Base-by-base conservation (phyloP, 2,797 vertebrate species). In the Notolabrus celidotus region DNA sequence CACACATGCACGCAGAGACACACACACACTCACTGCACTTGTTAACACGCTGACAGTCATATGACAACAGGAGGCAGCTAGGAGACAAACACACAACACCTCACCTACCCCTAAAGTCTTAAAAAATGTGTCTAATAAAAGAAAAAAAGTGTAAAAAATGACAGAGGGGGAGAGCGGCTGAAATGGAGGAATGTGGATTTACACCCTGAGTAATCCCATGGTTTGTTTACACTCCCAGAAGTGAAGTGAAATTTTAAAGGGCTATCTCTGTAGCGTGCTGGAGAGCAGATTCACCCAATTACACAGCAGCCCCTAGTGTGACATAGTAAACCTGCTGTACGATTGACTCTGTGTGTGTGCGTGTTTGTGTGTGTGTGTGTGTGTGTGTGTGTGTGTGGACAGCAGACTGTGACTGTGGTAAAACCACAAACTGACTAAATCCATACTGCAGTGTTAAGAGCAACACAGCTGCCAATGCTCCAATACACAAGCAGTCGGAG, bases 231-330 rank as follows among this genome's bases (percentile, higher is more conserved):
- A 82, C 84, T 88, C 87, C 82, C 85, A 88, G 80, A 87, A 88
- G 86, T 78, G 81, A 82, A 82, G 86, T 88, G 88, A 88, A 86
- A 86, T 89, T 92, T 92, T 85, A 84, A 92, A 92, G 79, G 86
- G 80, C 75, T 80, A 82, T 89, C 83, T 90, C 77, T 76, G 61
- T 64, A 74, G 80, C 71, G 74, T 89, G 88, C 87, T 66, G 70
- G 84, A 86, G 75, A 88, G 79, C 84, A 87, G 79, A 91, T 92
- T 89, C 84, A 83, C 81, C 80, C 88, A 92, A 92, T 93, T 93
- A 93, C 88, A 83, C 85, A 87, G 83, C 86, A 86, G 77, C 85
- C 89, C 79, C 75, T 74, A 83, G 91, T 94, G 84, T 86, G 91
- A 80, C 78, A 80, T 64, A 80, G 78, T 87, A 84, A 87, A 86